Percentiles rank a stretch among this genome's conserved stretches.
Evolutionary conservation across 2,797 vertebrate species (phyloP).

Genomic region (Lemur catta): DNA sequence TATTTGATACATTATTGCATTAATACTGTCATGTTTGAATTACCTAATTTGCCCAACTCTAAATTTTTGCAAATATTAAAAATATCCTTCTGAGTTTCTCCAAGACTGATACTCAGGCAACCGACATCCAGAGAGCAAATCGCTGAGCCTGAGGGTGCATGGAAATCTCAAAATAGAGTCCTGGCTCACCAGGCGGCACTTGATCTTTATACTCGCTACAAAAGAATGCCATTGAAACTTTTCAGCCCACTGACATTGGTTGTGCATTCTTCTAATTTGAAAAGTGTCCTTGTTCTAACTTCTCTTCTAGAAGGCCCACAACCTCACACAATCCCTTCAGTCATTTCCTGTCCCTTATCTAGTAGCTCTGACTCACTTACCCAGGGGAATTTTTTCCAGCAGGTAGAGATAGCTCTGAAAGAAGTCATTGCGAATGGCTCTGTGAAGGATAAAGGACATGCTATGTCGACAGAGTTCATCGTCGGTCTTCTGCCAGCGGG

Average conservation of each 20-base stretch:
- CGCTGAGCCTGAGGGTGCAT: neutral
- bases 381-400: conserved; percentile 93
- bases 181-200: neutral
- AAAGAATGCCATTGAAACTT: conserved; percentile 1
- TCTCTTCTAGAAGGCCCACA: neutral
- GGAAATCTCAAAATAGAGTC: conserved; percentile 5
- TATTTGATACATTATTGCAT: neutral
- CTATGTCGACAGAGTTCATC: conserved; percentile 93
- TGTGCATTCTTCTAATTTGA: neutral
- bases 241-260: no score
- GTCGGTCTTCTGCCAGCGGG: conserved; percentile 92
- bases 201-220: neutral
- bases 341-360: neutral
- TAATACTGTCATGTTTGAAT: neutral
- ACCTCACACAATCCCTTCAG: neutral
- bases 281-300: neutral
- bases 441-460: conserved; percentile 95
- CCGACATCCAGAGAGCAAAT: neutral
- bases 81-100: neutral
- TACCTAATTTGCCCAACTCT: neutral
- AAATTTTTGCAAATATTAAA: conserved; percentile 10
- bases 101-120: neutral
- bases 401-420: conserved; percentile 97
- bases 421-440: conserved; percentile 92
- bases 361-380: conserved; percentile 85